phyloP scores from a whole-genome alignment of 2,113 vertebrate genomes.

The Tetraodon nigroviridis region DNA sequence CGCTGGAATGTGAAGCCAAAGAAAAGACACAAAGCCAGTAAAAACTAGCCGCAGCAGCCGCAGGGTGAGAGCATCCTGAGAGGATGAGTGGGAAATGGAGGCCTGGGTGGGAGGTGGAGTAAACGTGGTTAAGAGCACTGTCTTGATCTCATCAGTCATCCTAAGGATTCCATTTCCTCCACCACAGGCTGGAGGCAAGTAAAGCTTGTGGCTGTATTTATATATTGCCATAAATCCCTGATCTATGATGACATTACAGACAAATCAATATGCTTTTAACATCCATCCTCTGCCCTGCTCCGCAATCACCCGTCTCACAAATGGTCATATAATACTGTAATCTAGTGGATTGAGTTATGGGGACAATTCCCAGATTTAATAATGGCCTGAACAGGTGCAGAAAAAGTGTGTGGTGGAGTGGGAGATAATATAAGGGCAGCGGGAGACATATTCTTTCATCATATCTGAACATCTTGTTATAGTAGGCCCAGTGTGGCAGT shows the following conservation, averaged over 20 bases:
- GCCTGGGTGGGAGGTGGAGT: conserved; percentile 13
- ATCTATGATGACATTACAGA: conserved; percentile 76
- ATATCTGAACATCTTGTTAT: conserved; percentile 75
- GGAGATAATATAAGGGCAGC: conserved; percentile 57
- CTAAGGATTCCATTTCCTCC: conserved; percentile 71
- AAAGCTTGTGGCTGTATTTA: conserved; percentile 65
- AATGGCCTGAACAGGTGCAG: conserved; percentile 67
- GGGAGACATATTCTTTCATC: conserved; percentile 69
- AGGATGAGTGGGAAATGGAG: conserved; percentile 44
- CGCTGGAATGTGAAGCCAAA: conserved; percentile 47
- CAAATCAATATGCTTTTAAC: conserved; percentile 81
- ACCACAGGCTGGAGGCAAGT: conserved; percentile 57
- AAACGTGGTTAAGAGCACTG: conserved; percentile 51
- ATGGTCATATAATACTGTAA: conserved; percentile 74
- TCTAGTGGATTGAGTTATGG: conserved; percentile 70
- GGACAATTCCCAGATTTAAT: conserved; percentile 79
- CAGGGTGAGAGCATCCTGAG: conserved; percentile 43
- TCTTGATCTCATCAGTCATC: conserved; percentile 71
- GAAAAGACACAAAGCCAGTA: conserved; percentile 43
- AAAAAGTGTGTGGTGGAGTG: conserved; percentile 32
- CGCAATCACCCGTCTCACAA: conserved; percentile 66
- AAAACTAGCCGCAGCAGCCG: conserved; percentile 47
- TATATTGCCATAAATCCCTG: conserved; percentile 71
- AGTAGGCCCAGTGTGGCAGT: conserved; percentile 63
- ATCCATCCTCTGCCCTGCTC: conserved; percentile 69